Percentiles rank a stretch among this genome's conserved stretches.
These are phyloP conservation scores for Emydocephalus ijimae DNA, from an alignment of 2,113 vertebrate genomes.

Conservation along the genomic window DNA sequence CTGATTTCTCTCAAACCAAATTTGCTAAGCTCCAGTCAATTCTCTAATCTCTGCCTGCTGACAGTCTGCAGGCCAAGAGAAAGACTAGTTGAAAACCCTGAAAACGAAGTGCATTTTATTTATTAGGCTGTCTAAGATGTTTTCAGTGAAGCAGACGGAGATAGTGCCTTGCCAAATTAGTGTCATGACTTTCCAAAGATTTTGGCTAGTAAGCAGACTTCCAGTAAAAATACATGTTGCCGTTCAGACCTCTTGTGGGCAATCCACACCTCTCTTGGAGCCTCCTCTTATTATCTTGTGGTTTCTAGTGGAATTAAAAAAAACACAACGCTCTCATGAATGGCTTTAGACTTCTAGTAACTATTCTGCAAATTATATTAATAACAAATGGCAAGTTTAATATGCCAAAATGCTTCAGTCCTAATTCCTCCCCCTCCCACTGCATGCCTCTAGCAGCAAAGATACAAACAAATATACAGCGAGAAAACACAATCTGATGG, in stretches of 20 bases:
- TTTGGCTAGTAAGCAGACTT: constrained; percentile 65
- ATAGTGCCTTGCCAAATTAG: constrained; percentile 63
- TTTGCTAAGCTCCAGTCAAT: constrained; percentile 29
- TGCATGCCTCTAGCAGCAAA: constrained; percentile 9
- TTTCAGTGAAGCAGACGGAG: constrained; percentile 68
- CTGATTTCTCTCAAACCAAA: constrained; percentile 49
- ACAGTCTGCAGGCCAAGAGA: constrained; percentile 54
- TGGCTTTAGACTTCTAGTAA: constrained; percentile 50
- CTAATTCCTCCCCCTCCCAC: not conserved
- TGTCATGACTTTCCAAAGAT: constrained; percentile 68
- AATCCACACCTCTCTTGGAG: constrained; percentile 68
- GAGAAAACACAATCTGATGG: constrained; percentile 11
- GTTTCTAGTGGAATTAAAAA: constrained; percentile 61
- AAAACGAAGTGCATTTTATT: constrained; percentile 61
- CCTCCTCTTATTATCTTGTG: constrained; percentile 65
- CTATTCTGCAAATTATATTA: constrained; percentile 50
- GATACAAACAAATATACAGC: constrained; percentile 8
- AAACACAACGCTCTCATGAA: constrained; percentile 28
- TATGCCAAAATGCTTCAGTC: constrained; percentile 8
- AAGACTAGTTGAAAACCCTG: constrained; percentile 55
- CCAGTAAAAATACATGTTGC: constrained; percentile 72
- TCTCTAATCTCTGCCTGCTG: constrained; percentile 53
- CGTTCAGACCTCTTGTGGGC: constrained; percentile 66
- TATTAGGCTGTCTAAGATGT: constrained; percentile 66
- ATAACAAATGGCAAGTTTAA: constrained; percentile 31